phyloP scores from a whole-genome alignment of 2,113 vertebrate species.

The Trachemys scripta region DNA sequence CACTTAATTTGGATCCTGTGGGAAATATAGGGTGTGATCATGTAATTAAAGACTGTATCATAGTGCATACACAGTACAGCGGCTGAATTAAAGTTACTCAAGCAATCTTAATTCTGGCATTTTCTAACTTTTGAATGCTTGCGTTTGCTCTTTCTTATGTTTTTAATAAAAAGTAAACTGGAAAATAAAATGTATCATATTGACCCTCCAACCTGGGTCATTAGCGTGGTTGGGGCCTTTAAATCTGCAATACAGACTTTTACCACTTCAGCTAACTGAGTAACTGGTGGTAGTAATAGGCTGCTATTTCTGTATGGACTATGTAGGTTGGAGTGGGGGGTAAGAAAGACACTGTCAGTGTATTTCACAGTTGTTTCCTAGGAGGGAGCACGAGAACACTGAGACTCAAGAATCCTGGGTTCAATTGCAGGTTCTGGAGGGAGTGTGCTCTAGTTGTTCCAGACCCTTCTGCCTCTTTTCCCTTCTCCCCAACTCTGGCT shows the following conservation, averaged over 20 bases:
- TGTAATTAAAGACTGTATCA: background rate
- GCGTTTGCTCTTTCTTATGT: background rate
- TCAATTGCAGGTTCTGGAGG: background rate
- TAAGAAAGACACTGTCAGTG: too few species aligned
- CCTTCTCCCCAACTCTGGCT: background rate
- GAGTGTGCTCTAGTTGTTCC: background rate
- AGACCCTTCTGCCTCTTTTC: background rate
- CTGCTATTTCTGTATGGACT: too few species aligned
- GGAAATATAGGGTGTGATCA: background rate
- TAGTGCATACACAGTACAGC: background rate
- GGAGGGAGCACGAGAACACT: background rate
- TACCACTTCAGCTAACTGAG: too few species aligned
- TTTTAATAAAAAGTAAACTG: too few species aligned
- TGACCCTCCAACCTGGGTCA: too few species aligned
- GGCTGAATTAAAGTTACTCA: background rate
- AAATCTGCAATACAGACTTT: too few species aligned
- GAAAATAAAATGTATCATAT: too few species aligned
- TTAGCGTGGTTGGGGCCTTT: too few species aligned
- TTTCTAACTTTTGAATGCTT: background rate
- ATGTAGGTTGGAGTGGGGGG: too few species aligned
- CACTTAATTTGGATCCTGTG: background rate
- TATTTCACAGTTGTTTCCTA: background rate
- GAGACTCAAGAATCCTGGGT: rapidly evolving
- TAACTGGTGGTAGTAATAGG: too few species aligned
- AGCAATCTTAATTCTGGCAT: background rate